Conservation (phyloP, 2,888 invertebrate species). For the Megalurothrips usitatus region DNA sequence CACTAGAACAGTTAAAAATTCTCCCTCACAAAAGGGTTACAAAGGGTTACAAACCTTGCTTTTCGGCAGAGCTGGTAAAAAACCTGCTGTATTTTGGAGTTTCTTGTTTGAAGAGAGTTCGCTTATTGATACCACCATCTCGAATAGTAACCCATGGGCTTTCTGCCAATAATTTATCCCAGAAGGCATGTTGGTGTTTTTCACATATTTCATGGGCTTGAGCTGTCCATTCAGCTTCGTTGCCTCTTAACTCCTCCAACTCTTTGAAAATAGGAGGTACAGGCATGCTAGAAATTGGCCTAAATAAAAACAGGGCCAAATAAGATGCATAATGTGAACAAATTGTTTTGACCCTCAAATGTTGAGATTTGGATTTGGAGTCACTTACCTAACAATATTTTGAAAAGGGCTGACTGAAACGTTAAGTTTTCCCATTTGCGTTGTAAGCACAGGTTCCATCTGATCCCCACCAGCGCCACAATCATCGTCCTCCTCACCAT, state of each 20-base stretch:
- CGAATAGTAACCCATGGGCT: background rate
- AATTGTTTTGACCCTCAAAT: background rate
- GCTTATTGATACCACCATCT: background rate
- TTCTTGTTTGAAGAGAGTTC: background rate
- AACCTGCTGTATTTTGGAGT: background rate
- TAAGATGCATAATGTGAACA: background rate
- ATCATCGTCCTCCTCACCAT: background rate
- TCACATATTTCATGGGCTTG: background rate
- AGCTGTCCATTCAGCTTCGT: background rate
- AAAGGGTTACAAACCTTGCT: background rate
- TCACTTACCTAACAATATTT: background rate
- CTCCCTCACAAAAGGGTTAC: background rate
- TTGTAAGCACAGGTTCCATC: background rate
- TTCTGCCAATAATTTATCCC: background rate
- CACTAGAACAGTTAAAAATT: background rate
- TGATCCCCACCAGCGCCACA: too few species aligned
- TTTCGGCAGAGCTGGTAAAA: background rate
- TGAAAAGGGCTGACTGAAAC: background rate
- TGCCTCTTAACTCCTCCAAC: background rate
- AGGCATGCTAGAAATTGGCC: background rate
- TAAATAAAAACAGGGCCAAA: background rate
- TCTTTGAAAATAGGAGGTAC: background rate
- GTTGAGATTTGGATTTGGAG: background rate
- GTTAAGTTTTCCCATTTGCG: background rate
- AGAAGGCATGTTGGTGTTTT: background rate